These are phyloP conservation scores for Callyntrura guangdongensis DNA, from an alignment of 2,888 invertebrate species.

Conservation along the genomic window DNA sequence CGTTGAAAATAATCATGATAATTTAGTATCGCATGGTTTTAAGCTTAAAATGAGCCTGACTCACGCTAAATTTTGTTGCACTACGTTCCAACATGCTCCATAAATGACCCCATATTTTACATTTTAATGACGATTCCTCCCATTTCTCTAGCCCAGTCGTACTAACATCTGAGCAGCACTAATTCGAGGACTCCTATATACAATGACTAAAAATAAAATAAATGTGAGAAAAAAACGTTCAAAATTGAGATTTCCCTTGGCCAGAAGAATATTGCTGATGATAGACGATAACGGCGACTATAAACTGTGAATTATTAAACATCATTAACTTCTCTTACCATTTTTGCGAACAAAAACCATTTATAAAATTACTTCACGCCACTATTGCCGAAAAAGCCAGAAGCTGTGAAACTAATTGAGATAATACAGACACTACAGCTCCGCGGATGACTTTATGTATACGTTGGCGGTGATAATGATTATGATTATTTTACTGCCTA, in stretches of 20 bases:
- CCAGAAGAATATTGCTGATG: background rate
- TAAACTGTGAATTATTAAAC: slow-evolving; percentile 16
- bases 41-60: background rate
- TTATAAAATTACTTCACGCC: background rate
- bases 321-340: background rate
- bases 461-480: no score
- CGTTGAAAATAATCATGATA: slow-evolving; percentile 19
- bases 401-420: slow-evolving; percentile 31
- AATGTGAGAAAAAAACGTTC: background rate
- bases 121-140: slow-evolving; percentile 12
- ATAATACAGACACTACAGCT: background rate
- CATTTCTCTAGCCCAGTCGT: background rate
- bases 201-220: slow-evolving; percentile 20
- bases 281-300: background rate
- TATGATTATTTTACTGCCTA: background rate
- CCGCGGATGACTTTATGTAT: no score
- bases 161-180: background rate
- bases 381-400: slow-evolving; percentile 5
- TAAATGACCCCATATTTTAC: slow-evolving; percentile 2
- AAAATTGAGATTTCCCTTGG: background rate
- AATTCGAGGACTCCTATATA: no score
- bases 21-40: background rate
- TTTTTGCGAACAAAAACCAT: no score
- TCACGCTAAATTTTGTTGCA: slow-evolving; percentile 21
- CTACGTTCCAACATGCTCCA: background rate